Base-by-base conservation (phyloP, 2,797 vertebrate species). In the Taeniopygia guttata region DNA sequence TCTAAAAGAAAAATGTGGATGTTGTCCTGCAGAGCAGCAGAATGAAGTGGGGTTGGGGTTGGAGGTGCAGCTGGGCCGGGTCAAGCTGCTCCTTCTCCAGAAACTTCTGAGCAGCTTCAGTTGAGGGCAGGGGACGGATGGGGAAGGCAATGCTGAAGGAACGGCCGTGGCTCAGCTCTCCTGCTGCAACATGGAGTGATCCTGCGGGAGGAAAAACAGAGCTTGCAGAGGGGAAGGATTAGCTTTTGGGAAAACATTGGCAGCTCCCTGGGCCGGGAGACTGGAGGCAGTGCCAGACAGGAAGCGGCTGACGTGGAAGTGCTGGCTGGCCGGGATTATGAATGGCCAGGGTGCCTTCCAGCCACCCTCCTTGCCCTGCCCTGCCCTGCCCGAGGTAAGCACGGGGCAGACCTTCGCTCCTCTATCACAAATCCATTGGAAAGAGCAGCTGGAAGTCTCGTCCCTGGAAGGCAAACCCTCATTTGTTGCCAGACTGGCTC, bases 241-340 rank as follows among this genome's bases (percentile, higher is more conserved):
- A 51, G 54, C 29, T 80, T 80, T 81, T 49, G 77, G 87, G 83
- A 84, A 64, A 84, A n/a, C 58, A 19, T 8, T 88, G 89, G 87
- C 92, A 86, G 70, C 75, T 86, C 48, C 43, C 23, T 0, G 45
- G 42, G 67, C 83, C 16, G 16, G 83, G 56, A 78, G 94, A 75
- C 75, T 7, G 55, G 5, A 43, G 22, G 29, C 9, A 15, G 48
- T 87, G 90, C 82, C 90, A 87, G 85, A 75, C 83, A 54, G 96
- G 96, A 95, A 95, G 95, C n/a, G 7, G 87, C 90, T 92, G 80
- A 93, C 73, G 92, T 93, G 89, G 92, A 93, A 69, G 43, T 36
- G 81, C 52, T 13, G 48, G 56, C 90, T 85, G 30, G 40, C 60
- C 6, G 32, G 42, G 88, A 15, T 49, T 63, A 30, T 62, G 52